Evolutionary conservation across 2,797 vertebrate genomes (phyloP).

Genomic region (Poliocrania exsul): DNA sequence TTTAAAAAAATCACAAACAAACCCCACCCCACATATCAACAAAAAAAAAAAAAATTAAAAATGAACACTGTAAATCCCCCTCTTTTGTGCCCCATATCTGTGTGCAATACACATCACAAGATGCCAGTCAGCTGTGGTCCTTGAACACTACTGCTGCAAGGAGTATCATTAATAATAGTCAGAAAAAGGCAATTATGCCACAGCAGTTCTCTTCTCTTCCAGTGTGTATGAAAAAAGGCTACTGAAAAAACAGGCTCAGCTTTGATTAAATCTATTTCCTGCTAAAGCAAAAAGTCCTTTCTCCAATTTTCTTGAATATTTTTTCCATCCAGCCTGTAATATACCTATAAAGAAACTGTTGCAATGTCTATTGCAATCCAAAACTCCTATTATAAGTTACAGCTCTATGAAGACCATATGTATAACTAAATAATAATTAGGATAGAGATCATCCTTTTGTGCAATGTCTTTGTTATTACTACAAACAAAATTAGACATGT

Average conservation of each 20-base stretch:
- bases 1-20: not conserved
- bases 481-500: constrained; percentile 34
- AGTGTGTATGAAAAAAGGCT: not conserved
- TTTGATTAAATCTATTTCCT: not conserved
- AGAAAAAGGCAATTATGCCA: not conserved
- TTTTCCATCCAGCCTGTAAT: not conserved
- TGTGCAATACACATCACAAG: not conserved
- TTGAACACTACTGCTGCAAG: not conserved
- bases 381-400: not conserved
- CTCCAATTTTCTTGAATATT: not conserved
- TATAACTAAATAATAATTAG: constrained; percentile 13
- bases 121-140: not conserved
- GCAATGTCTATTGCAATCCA: not conserved
- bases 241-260: not conserved
- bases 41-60: too few species aligned
- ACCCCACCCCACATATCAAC: not conserved
- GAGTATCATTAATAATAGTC: not conserved
- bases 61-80: not conserved
- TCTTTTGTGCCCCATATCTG: not conserved
- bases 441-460: constrained; percentile 25
- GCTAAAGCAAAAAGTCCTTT: not conserved
- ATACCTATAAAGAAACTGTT: not conserved
- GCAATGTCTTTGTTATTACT: constrained; percentile 15
- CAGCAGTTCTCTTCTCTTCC: not conserved
- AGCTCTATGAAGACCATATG: not conserved